phyloP scores from a whole-genome alignment of 2,113 vertebrate genomes.

The Etia nguti region DNA sequence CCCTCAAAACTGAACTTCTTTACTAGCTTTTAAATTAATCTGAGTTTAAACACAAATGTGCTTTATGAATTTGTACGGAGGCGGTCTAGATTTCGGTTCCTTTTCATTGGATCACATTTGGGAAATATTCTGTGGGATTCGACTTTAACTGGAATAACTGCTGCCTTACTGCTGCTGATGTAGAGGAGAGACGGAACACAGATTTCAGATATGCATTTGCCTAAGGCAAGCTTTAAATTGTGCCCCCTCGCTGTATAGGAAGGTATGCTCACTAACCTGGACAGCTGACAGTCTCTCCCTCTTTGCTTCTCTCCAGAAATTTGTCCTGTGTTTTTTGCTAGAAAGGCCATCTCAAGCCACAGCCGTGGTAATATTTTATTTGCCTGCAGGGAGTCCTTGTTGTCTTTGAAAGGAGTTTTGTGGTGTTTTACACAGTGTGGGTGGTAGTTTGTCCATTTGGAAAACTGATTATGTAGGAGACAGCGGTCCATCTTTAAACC shows the following conservation, averaged over 20 bases:
- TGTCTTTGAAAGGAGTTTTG: slow-evolving; percentile 17
- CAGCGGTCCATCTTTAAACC: neutral
- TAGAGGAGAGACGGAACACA: neutral
- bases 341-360: neutral
- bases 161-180: neutral
- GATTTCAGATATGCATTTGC: neutral
- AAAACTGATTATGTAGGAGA: slow-evolving; percentile 12
- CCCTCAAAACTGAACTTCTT: neutral
- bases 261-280: slow-evolving; percentile 7
- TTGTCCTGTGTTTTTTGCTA: neutral
- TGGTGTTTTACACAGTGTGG: slow-evolving; percentile 1
- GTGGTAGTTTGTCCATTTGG: slow-evolving; percentile 1
- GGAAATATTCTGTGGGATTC: neutral
- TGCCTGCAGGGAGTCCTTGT: slow-evolving; percentile 8
- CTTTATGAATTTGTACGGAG: neutral
- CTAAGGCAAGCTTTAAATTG: neutral
- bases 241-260: neutral
- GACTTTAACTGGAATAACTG: neutral
- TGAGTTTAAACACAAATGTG: neutral
- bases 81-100: neutral
- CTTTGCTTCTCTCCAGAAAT: neutral
- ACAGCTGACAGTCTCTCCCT: neutral
- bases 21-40: neutral
- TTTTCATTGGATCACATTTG: neutral
- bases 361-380: slow-evolving; percentile 19